These are phyloP conservation scores for Dryoscopus gambensis DNA, from an alignment of 2,113 vertebrate genomes.

Conservation along the genomic window DNA sequence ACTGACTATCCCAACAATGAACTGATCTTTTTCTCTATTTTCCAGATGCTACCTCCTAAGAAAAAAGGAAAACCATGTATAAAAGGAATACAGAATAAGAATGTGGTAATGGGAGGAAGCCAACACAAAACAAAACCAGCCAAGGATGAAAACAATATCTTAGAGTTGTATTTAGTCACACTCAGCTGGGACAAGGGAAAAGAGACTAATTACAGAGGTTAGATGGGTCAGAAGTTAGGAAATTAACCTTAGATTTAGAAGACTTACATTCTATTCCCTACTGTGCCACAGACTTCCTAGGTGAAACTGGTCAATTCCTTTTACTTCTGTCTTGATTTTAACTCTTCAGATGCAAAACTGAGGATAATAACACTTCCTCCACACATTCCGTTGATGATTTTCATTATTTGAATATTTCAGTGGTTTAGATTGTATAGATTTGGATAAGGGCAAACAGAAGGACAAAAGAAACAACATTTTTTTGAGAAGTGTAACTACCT, in stretches of 20 bases:
- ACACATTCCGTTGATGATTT: neutral
- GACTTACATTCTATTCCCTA: neutral
- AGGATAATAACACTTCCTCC: neutral
- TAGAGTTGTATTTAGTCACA: neutral
- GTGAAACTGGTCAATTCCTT: neutral
- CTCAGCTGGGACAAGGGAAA: neutral
- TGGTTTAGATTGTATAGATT: neutral
- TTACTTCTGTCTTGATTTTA: neutral
- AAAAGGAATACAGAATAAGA: neutral
- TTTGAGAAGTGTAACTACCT: neutral
- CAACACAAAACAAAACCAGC: neutral
- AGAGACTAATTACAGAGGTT: neutral
- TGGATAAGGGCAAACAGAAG: neutral
- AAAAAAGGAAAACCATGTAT: neutral
- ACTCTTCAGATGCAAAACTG: neutral
- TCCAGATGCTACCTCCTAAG: neutral
- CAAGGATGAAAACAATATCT: neutral
- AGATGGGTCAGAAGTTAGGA: neutral
- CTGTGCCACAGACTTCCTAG: neutral
- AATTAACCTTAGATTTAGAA: constrained; percentile 23
- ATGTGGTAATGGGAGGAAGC: neutral
- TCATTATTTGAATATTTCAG: neutral
- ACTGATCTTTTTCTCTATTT: neutral
- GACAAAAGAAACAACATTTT: neutral
- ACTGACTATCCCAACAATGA: neutral